A percentile compares a stretch with the other conserved stretches of the same genome.
Conservation (phyloP, 2,113 vertebrate genomes). For the Burhinus oedicnemus region DNA sequence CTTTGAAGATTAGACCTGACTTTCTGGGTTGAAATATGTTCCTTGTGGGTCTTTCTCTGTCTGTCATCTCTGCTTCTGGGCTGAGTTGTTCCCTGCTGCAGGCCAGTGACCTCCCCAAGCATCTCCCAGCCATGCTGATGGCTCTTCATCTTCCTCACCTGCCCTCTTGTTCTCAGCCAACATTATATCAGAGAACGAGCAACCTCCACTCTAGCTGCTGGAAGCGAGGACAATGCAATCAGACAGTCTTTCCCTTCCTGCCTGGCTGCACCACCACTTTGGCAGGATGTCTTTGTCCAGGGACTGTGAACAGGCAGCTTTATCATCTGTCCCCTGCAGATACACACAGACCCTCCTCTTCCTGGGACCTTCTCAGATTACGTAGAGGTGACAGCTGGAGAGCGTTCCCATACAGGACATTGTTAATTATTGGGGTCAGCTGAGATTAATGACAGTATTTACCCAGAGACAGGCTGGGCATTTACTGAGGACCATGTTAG, state of each 20-base stretch:
- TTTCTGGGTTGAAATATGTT: background rate
- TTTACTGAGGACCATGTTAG: background rate
- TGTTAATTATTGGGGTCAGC: background rate
- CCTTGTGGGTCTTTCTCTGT: background rate
- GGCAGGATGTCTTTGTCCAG: background rate
- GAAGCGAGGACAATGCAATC: background rate
- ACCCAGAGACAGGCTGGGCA: background rate
- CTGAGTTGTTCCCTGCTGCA: background rate
- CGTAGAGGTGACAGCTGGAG: background rate
- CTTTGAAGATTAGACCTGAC: background rate
- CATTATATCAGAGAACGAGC: background rate
- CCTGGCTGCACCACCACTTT: background rate
- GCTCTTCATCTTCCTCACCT: background rate
- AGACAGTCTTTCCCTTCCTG: background rate
- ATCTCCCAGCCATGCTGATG: background rate
- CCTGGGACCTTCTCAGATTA: background rate
- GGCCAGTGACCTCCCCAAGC: background rate
- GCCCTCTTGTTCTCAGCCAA: background rate
- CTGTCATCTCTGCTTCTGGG: background rate
- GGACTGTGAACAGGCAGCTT: background rate
- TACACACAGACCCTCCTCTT: background rate
- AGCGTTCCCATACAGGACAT: background rate
- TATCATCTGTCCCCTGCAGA: background rate
- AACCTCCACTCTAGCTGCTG: background rate
- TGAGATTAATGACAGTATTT: background rate